Conservation (phyloP, 2,888 invertebrate species). For the Meteorus colon region DNA sequence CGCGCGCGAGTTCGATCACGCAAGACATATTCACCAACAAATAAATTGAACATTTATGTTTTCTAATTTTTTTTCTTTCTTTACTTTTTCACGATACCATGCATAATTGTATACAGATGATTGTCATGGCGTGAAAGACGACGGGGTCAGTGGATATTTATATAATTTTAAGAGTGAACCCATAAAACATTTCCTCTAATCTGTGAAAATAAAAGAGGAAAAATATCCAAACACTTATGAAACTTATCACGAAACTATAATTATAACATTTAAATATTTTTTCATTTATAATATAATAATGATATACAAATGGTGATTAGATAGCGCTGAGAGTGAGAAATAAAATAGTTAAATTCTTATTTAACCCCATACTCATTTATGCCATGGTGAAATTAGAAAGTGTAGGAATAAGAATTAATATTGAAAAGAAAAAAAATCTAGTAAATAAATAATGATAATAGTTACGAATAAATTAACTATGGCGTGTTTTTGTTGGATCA, state of each 20-base stretch:
- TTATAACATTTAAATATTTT: not conserved
- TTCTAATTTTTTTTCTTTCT: not conserved
- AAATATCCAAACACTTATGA: not conserved
- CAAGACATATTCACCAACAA: not conserved
- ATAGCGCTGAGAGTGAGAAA: too few species aligned
- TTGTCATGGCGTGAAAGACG: conserved; percentile 12
- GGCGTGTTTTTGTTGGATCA: conserved; percentile 51
- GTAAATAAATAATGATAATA: not conserved
- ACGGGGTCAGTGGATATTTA: not conserved
- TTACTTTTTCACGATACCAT: not conserved
- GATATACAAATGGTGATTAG: not conserved
- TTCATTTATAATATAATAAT: not conserved
- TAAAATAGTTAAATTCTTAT: too few species aligned
- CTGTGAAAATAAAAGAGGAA: too few species aligned
- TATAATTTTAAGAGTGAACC: not conserved
- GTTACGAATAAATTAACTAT: not conserved
- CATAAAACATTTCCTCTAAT: too few species aligned
- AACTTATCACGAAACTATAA: not conserved
- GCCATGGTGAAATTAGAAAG: too few species aligned
- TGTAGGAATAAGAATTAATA: not conserved
- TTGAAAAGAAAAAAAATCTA: not conserved
- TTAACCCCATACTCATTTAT: too few species aligned
- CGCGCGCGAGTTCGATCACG: conserved; percentile 12
- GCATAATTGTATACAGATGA: not conserved
- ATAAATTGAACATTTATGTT: not conserved